Evolutionary conservation across 2,888 invertebrate genomes (phyloP).

Genomic region (Melinopterus prodromus): DNA sequence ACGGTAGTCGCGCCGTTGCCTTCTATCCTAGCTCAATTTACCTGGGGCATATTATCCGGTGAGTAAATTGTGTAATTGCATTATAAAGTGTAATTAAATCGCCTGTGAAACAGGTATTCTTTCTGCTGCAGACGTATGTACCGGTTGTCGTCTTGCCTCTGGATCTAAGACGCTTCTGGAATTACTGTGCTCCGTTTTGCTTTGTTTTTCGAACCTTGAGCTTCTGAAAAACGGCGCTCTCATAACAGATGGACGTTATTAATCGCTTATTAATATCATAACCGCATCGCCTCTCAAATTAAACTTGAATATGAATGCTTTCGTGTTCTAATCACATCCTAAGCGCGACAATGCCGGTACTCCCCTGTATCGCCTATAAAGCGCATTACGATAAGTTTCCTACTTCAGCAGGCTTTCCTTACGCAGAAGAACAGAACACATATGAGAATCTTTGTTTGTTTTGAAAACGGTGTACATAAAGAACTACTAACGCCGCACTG

Average conservation of each 20-base stretch:
- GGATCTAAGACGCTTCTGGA: background rate
- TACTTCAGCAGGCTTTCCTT: background rate
- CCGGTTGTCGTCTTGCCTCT: background rate
- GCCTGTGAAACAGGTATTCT: slow-evolving; percentile 12
- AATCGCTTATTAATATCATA: background rate
- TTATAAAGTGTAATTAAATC: slow-evolving; percentile 21
- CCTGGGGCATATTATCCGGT: slow-evolving; percentile 13
- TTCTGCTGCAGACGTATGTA: slow-evolving; percentile 7
- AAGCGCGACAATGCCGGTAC: background rate
- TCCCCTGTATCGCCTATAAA: background rate
- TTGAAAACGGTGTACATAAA: no score
- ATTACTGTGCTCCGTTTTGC: background rate
- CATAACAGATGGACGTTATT: background rate
- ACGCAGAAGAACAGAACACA: no score
- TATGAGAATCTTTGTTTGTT: no score
- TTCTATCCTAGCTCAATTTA: slow-evolving; percentile 13
- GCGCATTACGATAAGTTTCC: background rate
- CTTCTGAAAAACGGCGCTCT: background rate
- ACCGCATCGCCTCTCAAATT: background rate
- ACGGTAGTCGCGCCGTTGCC: background rate
- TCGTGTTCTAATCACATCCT: background rate
- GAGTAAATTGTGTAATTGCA: slow-evolving; percentile 21
- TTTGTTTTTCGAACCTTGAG: background rate
- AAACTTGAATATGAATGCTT: background rate
- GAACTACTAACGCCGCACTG: no score